Evolutionary conservation across 2,797 vertebrate species (phyloP).

Genomic region (Microcaecilia unicolor): DNA sequence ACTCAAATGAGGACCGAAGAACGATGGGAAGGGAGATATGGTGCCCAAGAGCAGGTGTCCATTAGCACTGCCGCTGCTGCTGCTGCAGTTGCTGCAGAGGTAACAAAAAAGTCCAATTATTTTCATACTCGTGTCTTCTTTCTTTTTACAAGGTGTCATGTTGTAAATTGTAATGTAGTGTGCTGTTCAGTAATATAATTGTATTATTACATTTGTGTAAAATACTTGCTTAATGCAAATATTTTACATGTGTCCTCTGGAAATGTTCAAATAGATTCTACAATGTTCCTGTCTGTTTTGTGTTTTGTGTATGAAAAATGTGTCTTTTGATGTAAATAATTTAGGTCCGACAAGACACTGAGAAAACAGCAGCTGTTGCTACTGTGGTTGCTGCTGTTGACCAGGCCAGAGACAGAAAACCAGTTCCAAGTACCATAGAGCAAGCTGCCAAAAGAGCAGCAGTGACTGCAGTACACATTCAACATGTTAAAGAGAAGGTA

Average conservation of each 20-base stretch:
- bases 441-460: constrained; percentile 58
- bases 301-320: constrained; percentile 15
- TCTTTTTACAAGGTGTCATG: no score
- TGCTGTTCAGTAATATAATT: no score
- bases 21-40: constrained; percentile 60
- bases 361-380: constrained; percentile 64
- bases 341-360: constrained; percentile 55
- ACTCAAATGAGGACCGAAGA: constrained; percentile 65
- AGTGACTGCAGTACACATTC: constrained; percentile 49
- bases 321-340: constrained; percentile 33
- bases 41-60: constrained; percentile 52
- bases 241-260: background rate
- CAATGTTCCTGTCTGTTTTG: background rate
- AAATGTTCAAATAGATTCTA: background rate
- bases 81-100: constrained; percentile 58
- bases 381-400: constrained; percentile 68
- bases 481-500: constrained; percentile 65
- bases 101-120: no score
- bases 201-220: no score
- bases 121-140: no score
- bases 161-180: no score
- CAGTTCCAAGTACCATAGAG: constrained; percentile 54
- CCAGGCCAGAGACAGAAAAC: constrained; percentile 66
- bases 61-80: constrained; percentile 26
- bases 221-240: background rate